phyloP scores from a whole-genome alignment of 2,113 vertebrate species.

The Apodemus sylvaticus region DNA sequence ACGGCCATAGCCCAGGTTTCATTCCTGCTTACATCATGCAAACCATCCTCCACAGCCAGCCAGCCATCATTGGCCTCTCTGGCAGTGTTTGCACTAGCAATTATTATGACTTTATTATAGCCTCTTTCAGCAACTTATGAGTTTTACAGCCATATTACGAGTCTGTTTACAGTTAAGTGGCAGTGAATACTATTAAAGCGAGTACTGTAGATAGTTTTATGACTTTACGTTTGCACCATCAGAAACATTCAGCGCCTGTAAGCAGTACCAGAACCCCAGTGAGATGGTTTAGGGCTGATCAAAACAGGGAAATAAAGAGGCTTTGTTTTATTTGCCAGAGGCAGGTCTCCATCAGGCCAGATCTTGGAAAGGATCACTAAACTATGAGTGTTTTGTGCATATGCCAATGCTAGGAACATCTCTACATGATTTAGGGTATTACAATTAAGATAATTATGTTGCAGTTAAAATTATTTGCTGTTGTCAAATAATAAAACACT shows the following conservation, averaged over 20 bases:
- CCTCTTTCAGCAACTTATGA: conserved; percentile 78
- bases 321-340: conserved; percentile 66
- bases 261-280: conserved; percentile 39
- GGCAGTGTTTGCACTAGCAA: conserved; percentile 45
- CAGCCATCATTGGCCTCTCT: conserved; percentile 38
- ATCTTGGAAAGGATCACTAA: conserved; percentile 25
- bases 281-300: conserved; percentile 63
- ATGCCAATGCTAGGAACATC: neutral
- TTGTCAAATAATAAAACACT: conserved; percentile 8
- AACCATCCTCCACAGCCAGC: neutral
- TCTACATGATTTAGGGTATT: conserved; percentile 35
- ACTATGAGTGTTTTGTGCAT: conserved; percentile 40
- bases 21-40: neutral
- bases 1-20: neutral
- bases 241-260: conserved; percentile 66
- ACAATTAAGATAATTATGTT: conserved; percentile 43
- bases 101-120: conserved; percentile 76
- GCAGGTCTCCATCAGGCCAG: neutral
- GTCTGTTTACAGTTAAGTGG: conserved; percentile 79
- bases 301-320: conserved; percentile 68
- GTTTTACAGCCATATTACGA: conserved; percentile 79
- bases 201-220: conserved; percentile 79
- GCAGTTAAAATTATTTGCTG: conserved; percentile 9
- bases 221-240: conserved; percentile 70
- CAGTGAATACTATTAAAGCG: conserved; percentile 78